A percentile compares a stretch with the other conserved stretches of the same genome.
These are phyloP conservation scores for Cydia splendana DNA, from an alignment of 1,140 invertebrate species.

Conservation along the genomic window DNA sequence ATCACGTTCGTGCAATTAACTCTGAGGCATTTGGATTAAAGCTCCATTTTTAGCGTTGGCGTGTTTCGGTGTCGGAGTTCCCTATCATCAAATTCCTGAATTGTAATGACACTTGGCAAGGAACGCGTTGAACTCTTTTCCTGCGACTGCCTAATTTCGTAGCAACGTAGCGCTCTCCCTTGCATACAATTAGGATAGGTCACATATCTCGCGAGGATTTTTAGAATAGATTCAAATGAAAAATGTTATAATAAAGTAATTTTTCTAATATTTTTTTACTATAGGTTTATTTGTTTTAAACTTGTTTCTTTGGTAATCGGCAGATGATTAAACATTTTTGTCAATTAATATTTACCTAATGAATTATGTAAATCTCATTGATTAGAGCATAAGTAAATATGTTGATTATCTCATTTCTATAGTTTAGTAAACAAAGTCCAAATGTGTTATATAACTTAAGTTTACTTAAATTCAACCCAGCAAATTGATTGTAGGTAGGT, in stretches of 20 bases:
- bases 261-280: no score
- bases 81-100: conserved; percentile 12
- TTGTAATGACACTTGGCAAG: not conserved
- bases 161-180: conserved; percentile 2
- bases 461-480: no score
- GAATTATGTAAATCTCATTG: not conserved
- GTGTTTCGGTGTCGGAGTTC: conserved; percentile 18
- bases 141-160: conserved; percentile 16
- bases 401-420: not conserved
- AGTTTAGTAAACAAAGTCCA: not conserved
- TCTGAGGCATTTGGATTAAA: conserved; percentile 18
- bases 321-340: not conserved
- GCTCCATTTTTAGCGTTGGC: conserved; percentile 25
- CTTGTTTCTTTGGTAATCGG: not conserved
- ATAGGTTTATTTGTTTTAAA: not conserved
- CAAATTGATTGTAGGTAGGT: no score
- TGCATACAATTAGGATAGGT: not conserved
- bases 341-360: conserved; percentile 11
- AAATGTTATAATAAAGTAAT: no score
- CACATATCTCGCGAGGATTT: no score
- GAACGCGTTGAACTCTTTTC: conserved; percentile 18
- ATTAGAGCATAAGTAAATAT: not conserved
- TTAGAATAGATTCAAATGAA: no score
- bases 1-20: conserved; percentile 27
- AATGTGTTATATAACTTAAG: not conserved